These are phyloP conservation scores for Elephantulus edwardii DNA, from an alignment of 2,113 vertebrate species.

Conservation along the genomic window DNA sequence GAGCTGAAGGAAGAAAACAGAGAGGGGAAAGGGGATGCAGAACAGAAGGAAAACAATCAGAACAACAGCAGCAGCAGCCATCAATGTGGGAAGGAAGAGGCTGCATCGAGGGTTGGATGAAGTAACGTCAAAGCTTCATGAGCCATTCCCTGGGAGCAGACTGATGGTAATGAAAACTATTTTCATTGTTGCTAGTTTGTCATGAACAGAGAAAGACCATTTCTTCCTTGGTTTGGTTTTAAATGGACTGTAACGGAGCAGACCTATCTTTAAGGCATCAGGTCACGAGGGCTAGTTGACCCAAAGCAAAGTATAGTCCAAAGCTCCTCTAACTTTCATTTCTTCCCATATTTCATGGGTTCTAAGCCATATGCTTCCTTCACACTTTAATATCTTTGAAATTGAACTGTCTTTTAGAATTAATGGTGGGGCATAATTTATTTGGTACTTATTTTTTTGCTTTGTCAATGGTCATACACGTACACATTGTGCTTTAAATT, in stretches of 20 bases:
- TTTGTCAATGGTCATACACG: not conserved
- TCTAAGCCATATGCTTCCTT: not conserved
- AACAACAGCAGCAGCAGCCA: not conserved
- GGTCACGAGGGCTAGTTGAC: accelerated
- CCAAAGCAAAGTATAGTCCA: not conserved
- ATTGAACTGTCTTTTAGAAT: not conserved
- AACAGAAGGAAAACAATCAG: not conserved
- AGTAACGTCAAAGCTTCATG: not conserved
- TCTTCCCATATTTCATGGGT: not conserved
- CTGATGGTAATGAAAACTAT: accelerated
- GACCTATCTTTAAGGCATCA: not conserved
- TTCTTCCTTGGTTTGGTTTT: not conserved
- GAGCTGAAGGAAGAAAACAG: not conserved
- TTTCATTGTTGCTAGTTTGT: no score
- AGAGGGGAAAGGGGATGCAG: not conserved
- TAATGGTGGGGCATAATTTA: not conserved
- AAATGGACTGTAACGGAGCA: not conserved
- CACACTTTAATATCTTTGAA: not conserved
- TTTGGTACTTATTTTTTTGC: not conserved
- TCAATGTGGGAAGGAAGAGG: not conserved
- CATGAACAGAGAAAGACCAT: not conserved
- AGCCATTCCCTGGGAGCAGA: not conserved
- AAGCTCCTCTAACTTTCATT: not conserved
- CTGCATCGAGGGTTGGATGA: accelerated
- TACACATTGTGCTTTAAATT: not conserved